Percentiles rank a stretch among this genome's conserved stretches.
These are phyloP conservation scores for Atta texana DNA, from an alignment of 1,140 invertebrate species.

Conservation along the genomic window DNA sequence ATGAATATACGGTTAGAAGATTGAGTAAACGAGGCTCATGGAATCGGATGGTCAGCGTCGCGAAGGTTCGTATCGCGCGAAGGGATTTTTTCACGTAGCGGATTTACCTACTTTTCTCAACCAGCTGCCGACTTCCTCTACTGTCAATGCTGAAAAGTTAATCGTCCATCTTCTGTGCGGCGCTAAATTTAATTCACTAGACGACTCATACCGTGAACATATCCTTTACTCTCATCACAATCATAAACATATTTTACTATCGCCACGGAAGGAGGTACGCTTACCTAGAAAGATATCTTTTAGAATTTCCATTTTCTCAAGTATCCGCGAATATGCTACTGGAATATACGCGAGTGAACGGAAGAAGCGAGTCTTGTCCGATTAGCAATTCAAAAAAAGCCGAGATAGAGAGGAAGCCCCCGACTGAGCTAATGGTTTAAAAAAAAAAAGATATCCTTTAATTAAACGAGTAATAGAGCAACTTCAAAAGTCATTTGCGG, in stretches of 20 bases:
- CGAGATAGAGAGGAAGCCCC: neutral
- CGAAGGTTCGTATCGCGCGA: neutral
- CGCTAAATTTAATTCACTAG: slow-evolving; percentile 66
- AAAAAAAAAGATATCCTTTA: slow-evolving; percentile 15
- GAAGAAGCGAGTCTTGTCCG: slow-evolving; percentile 12
- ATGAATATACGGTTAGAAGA: neutral
- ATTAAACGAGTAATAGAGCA: slow-evolving; percentile 21
- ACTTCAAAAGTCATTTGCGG: slow-evolving; percentile 20
- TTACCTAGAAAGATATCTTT: slow-evolving; percentile 72
- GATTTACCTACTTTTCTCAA: slow-evolving; percentile 52
- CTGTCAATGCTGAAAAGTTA: slow-evolving; percentile 29
- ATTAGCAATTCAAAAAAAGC: slow-evolving; percentile 62
- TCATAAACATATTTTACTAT: slow-evolving; percentile 71
- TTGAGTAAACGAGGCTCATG: neutral
- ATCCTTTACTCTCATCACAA: slow-evolving; percentile 69
- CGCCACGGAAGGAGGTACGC: slow-evolving; percentile 62
- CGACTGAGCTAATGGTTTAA: slow-evolving; percentile 20
- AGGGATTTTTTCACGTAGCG: slow-evolving; percentile 9
- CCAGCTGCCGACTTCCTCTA: slow-evolving; percentile 28
- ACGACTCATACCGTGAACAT: slow-evolving; percentile 26
- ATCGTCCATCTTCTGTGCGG: slow-evolving; percentile 52
- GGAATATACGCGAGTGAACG: slow-evolving; percentile 35
- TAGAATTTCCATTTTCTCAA: slow-evolving; percentile 74
- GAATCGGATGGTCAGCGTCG: neutral
- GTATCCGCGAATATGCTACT: slow-evolving; percentile 59